These are phyloP conservation scores for Leptinotarsa defecta DNA, from an alignment of 1,140 invertebrate genomes.

Conservation along the genomic window DNA sequence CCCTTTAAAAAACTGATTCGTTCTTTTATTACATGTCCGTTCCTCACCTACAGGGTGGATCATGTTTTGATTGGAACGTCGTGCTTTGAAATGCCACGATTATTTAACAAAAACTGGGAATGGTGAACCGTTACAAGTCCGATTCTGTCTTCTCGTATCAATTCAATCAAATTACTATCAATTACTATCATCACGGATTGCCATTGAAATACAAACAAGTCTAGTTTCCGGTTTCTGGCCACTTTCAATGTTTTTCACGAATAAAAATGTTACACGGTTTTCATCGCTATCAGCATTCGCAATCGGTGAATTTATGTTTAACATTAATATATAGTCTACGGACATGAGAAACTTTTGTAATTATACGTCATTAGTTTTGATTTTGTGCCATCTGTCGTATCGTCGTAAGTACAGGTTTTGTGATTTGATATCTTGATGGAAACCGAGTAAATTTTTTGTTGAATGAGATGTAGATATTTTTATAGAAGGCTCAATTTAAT, in stretches of 20 bases:
- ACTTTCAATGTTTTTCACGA: not conserved
- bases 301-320: not conserved
- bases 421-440: not conserved
- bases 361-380: not conserved
- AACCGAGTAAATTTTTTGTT: not conserved
- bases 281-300: not conserved
- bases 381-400: not conserved
- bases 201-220: not conserved
- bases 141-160: not conserved
- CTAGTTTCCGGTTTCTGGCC: not conserved
- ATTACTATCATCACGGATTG: not conserved
- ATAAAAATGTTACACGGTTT: not conserved
- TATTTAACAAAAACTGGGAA: not conserved
- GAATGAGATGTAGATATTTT: not conserved
- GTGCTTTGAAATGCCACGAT: not conserved
- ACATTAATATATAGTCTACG: not conserved
- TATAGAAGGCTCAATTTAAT: not conserved
- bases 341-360: not conserved
- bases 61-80: too few species aligned
- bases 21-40: not conserved
- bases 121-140: not conserved
- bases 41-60: too few species aligned
- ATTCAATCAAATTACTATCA: conserved; percentile 3
- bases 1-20: not conserved
- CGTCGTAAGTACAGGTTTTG: not conserved